Evolutionary conservation across 1,140 invertebrate genomes (phyloP).

Genomic region (Anastrepha ludens): DNA sequence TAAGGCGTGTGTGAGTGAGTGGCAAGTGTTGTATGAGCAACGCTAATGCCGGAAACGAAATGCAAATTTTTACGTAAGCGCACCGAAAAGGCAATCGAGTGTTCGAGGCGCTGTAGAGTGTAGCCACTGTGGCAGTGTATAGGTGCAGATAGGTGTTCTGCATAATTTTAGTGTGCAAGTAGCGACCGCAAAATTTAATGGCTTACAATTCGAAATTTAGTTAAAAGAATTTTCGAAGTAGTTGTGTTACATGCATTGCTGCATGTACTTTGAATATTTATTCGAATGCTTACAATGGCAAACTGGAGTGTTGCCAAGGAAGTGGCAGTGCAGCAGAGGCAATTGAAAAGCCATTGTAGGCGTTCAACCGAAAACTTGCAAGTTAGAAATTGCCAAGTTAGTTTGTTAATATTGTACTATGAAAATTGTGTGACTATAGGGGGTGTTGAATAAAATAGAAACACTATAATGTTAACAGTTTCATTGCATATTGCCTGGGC

Average conservation of each 20-base stretch:
- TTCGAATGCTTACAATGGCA: neutral
- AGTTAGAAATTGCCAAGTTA: neutral
- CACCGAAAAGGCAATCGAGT: slow-evolving; percentile 42
- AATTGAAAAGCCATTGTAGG: neutral
- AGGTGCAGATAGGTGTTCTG: neutral
- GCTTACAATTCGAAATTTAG: slow-evolving; percentile 28
- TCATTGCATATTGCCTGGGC: too few species aligned
- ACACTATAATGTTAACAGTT: too few species aligned
- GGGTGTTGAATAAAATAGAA: too few species aligned
- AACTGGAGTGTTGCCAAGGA: slow-evolving; percentile 6
- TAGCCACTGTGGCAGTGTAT: too few species aligned
- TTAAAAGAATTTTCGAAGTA: slow-evolving; percentile 28
- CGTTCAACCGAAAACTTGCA: neutral
- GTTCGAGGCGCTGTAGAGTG: too few species aligned
- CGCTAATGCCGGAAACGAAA: slow-evolving; percentile 43
- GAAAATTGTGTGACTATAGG: too few species aligned
- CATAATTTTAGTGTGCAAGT: neutral
- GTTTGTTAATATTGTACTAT: too few species aligned
- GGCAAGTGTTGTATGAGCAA: slow-evolving; percentile 32
- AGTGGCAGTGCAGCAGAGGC: neutral
- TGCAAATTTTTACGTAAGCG: slow-evolving; percentile 38
- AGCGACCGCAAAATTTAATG: slow-evolving; percentile 45
- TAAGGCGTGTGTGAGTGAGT: neutral
- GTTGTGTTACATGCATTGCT: slow-evolving; percentile 10
- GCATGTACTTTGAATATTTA: slow-evolving; percentile 40